Evolutionary conservation across 2,113 vertebrate genomes (phyloP).

Genomic region (Orcinus orca): DNA sequence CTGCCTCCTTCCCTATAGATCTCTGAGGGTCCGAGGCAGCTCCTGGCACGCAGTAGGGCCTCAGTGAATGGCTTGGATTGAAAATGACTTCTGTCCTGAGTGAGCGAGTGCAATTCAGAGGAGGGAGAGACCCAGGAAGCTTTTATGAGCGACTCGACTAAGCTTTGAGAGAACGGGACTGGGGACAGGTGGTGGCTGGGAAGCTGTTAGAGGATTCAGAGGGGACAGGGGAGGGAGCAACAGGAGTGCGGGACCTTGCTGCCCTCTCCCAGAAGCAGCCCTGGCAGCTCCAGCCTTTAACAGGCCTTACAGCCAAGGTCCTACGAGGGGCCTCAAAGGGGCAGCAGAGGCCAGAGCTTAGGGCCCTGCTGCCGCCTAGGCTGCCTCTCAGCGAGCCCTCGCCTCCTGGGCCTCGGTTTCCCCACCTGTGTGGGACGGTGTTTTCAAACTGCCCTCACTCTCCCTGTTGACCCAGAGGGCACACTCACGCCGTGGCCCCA

Average conservation of each 20-base stretch:
- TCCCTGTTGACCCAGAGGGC: no score
- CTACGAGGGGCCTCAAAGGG: no score
- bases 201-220: neutral
- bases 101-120: neutral
- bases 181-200: accelerated
- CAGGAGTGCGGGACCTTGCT: neutral
- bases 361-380: no score
- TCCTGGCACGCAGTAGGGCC: neutral
- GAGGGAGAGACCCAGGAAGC: neutral
- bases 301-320: neutral
- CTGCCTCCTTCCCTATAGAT: neutral
- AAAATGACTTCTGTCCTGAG: neutral
- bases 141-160: no score
- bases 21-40: neutral
- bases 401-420: neutral
- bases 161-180: neutral
- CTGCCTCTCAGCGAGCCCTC: neutral
- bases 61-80: neutral
- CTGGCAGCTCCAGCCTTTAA: neutral
- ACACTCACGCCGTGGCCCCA: accelerated
- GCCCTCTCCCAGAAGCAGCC: neutral
- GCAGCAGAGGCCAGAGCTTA: neutral
- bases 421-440: accelerated
- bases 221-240: neutral
- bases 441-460: neutral